Base-by-base conservation (phyloP, 2,797 vertebrate species). In the Hypotaenidia okinawae region DNA sequence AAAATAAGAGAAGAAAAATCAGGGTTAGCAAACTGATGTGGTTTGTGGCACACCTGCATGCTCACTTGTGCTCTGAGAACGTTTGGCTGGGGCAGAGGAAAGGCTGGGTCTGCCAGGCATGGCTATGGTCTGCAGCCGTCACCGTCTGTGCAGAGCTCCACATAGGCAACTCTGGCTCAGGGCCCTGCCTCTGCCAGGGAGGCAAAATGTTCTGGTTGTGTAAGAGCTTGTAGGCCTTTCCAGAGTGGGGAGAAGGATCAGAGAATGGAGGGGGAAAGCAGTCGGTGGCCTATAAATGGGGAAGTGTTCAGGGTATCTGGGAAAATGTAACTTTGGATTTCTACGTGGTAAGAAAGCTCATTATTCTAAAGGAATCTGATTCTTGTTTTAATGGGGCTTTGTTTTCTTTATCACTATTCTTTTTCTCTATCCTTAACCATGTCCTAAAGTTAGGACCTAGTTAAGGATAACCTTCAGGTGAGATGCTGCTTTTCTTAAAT, bases 161-260 rank as follows among this genome's bases (percentile, higher is more conserved):
- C 0, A 1, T 11, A 24, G 1, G 0, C 33, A 4, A 2, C 12
- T 19, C 39, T 15, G 37, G 37, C 63, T 33, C 69, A 23, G 10
- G n/a, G 22, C 15, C 59, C 63, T 37, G 58, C 23, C 58, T 54
- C 61, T 35, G 67, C 37, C 27, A 17, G 23, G 35, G 28, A 37
- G 32, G 51, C 55, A 68, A 41, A 49, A 18, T 4, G 28, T 33
- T 11, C 45, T 17, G 8, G 35, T 16, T 52, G 57, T 13, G 13
- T 37, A 10, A 18, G 51, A 33, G 25, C 39, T 85, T 11, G 2
- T 4, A 13, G 75, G 19, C 18, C 41, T 51, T 45, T 52, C n/a
- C 23, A 14, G n/a, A 35, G 37, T 8, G 23, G 35, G 22, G n/a
- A 72, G 43, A 28, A 32, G 32, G 25, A 76, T 28, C 54, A 35